Evolutionary conservation across 2,797 vertebrate genomes (phyloP).

Genomic region (Enoplosus armatus): DNA sequence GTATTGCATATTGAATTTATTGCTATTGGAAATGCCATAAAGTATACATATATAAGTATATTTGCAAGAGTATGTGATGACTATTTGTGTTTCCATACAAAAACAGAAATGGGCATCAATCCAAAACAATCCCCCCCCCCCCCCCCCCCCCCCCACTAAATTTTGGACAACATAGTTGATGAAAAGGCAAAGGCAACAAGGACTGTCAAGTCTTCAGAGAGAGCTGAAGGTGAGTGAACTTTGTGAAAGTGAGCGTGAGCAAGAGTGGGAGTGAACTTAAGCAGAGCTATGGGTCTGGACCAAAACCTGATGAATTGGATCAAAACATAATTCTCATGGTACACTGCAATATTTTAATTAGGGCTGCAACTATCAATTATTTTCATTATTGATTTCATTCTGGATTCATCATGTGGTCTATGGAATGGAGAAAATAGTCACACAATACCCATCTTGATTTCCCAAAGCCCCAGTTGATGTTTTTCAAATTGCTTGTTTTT

Average conservation of each 20-base stretch:
- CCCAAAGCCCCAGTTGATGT: neutral
- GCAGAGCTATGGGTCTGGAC: neutral
- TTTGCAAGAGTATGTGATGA: too few species aligned
- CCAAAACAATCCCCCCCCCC: too few species aligned
- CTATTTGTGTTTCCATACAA: neutral
- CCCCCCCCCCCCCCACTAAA: too few species aligned
- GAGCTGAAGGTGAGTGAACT: neutral
- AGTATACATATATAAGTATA: too few species aligned
- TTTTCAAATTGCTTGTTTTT: neutral
- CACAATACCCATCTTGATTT: neutral
- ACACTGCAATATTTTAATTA: neutral
- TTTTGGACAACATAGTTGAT: neutral
- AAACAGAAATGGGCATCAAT: constrained; percentile 5
- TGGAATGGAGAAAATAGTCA: neutral
- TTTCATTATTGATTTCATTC: neutral
- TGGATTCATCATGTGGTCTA: neutral
- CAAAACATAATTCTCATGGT: neutral
- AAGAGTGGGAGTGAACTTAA: too few species aligned
- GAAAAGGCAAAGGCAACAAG: neutral
- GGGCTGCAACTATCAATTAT: neutral
- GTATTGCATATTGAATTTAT: constrained; percentile 16
- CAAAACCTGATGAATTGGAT: neutral
- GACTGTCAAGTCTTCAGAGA: neutral
- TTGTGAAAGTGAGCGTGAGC: neutral
- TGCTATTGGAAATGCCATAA: constrained; percentile 37